Conservation (phyloP, 2,113 vertebrate species). For the Rhynchomys soricoides region DNA sequence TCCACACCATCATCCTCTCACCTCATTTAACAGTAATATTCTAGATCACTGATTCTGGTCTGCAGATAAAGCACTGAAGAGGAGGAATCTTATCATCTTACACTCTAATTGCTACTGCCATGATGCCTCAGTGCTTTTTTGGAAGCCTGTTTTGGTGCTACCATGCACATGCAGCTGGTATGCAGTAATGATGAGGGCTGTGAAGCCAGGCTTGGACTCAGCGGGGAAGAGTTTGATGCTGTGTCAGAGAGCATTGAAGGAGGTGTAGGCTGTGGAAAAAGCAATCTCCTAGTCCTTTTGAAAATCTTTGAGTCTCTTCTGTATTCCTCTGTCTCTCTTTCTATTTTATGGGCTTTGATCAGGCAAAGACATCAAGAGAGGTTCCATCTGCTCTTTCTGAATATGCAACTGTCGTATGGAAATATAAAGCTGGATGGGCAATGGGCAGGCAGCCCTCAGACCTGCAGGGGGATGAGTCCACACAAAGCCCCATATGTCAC, state of each 20-base stretch:
- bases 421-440: conserved; percentile 68
- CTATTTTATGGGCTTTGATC: conserved; percentile 39
- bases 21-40: background rate
- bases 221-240: background rate
- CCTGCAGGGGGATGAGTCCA: conserved; percentile 62
- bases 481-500: conserved; percentile 80
- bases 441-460: conserved; percentile 34
- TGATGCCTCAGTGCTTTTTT: background rate
- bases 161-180: too few relatives aligned
- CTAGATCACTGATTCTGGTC: background rate
- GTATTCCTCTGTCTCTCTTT: background rate
- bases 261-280: background rate
- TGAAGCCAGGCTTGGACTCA: background rate
- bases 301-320: conserved; percentile 30
- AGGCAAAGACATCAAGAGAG: conserved; percentile 32
- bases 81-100: background rate
- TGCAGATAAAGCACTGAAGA: background rate
- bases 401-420: conserved; percentile 77
- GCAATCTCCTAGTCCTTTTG: background rate
- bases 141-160: background rate
- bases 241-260: background rate
- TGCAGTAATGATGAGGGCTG: background rate
- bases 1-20: background rate
- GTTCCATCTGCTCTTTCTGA: conserved; percentile 80
- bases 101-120: background rate